Evolutionary conservation across 1,140 invertebrate species (phyloP).

Genomic region (Musca domestica): DNA sequence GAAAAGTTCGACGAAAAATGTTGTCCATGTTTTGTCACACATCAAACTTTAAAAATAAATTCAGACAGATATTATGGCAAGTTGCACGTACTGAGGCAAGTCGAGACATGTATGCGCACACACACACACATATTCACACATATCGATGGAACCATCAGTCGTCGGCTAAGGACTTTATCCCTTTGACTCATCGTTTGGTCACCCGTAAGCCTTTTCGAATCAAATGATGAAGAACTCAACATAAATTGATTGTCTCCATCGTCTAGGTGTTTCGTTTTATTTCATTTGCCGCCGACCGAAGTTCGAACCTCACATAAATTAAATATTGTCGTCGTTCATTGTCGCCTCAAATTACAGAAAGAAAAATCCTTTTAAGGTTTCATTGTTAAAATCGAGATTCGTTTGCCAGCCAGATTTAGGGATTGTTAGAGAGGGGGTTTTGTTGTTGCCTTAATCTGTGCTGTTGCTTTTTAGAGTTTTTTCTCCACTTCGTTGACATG

Average conservation of each 20-base stretch:
- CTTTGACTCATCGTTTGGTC: not conserved
- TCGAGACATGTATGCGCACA: not conserved
- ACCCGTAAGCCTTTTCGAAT: not conserved
- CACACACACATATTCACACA: not conserved
- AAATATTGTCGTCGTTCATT: conserved; percentile 19
- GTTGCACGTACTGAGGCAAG: too few species aligned
- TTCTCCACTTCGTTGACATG: too few species aligned
- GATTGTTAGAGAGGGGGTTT: too few species aligned
- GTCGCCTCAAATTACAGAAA: conserved; percentile 22
- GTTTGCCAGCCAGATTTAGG: too few species aligned
- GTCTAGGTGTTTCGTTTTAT: not conserved
- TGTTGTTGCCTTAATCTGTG: too few species aligned
- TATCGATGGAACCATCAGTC: not conserved
- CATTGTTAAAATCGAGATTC: too few species aligned
- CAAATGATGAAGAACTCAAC: not conserved
- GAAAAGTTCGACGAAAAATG: not conserved
- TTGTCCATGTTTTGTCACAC: conserved; percentile 20
- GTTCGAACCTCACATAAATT: conserved; percentile 6
- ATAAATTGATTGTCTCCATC: too few species aligned
- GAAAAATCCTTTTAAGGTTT: conserved; percentile 20
- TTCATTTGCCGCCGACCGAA: conserved; percentile 2
- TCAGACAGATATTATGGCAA: too few species aligned
- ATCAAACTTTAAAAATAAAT: conserved; percentile 15
- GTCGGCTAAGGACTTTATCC: not conserved
- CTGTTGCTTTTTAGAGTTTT: too few species aligned